phyloP scores from a whole-genome alignment of 2,888 invertebrate species.

The Caenorhabditis virilis region DNA sequence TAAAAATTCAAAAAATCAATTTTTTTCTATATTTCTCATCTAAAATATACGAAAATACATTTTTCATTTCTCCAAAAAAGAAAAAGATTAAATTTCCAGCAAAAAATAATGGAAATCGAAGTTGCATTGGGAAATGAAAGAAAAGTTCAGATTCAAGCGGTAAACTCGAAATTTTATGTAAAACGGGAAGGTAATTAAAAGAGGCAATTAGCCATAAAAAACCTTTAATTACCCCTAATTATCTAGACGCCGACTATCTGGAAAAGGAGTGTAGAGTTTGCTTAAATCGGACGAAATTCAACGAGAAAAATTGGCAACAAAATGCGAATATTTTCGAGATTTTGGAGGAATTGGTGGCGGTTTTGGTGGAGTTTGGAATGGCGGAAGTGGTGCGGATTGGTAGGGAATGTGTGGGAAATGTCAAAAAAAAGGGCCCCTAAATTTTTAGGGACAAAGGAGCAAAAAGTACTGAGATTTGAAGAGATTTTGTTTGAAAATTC shows the following conservation, averaged over 20 bases:
- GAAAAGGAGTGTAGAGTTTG: slow-evolving; percentile 15
- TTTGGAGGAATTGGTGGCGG: slow-evolving; percentile 12
- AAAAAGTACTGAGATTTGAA: neutral
- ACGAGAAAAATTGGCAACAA: slow-evolving; percentile 14
- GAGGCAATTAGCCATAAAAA: neutral
- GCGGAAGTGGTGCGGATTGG: slow-evolving; percentile 9
- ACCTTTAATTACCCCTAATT: too few relatives aligned
- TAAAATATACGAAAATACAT: too few relatives aligned
- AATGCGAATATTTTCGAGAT: slow-evolving; percentile 25
- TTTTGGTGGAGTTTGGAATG: slow-evolving; percentile 23
- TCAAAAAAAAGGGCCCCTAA: neutral
- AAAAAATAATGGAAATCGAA: too few relatives aligned
- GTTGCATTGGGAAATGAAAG: neutral
- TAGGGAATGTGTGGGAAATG: slow-evolving; percentile 2
- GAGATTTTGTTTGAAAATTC: slow-evolving; percentile 14
- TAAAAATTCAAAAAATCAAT: too few relatives aligned
- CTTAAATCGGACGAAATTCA: slow-evolving; percentile 7
- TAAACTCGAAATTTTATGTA: neutral
- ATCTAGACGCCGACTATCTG: slow-evolving; percentile 17
- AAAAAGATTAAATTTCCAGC: too few relatives aligned
- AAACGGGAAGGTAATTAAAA: neutral
- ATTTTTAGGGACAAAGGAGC: too few relatives aligned
- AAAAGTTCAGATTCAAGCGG: neutral
- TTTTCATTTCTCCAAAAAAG: too few relatives aligned
- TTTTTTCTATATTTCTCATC: too few relatives aligned